phyloP scores from a whole-genome alignment of 2,888 invertebrate species.

The Julus scandinavius region DNA sequence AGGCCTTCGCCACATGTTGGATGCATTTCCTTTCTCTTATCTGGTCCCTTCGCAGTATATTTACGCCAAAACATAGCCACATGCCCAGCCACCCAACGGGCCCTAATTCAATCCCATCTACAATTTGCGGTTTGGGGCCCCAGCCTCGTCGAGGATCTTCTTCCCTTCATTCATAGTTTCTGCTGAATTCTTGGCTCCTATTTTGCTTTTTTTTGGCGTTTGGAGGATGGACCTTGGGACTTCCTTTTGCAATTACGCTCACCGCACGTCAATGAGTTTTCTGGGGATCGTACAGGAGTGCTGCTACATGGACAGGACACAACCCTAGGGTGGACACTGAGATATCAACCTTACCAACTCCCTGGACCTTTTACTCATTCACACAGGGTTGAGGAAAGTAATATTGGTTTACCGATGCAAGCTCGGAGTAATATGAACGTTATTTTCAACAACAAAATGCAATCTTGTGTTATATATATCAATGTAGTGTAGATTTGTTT shows the following conservation, averaged over 20 bases:
- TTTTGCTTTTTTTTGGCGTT: background rate
- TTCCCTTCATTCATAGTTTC: slow-evolving; percentile 19
- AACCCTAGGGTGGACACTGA: background rate
- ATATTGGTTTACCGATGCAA: too few species aligned
- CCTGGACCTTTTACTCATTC: background rate
- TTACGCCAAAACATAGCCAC: background rate
- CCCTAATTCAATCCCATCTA: background rate
- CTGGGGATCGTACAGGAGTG: background rate
- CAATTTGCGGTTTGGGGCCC: slow-evolving; percentile 25
- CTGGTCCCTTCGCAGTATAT: background rate
- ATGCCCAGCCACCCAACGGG: slow-evolving; percentile 30
- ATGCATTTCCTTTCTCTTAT: slow-evolving; percentile 39
- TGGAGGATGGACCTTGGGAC: background rate
- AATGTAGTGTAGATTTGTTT: too few species aligned
- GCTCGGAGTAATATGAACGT: too few species aligned
- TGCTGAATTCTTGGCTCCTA: background rate
- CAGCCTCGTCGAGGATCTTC: slow-evolving; percentile 14
- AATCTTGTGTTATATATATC: too few species aligned
- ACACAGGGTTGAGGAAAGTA: background rate
- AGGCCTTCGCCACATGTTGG: slow-evolving; percentile 29
- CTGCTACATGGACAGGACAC: background rate
- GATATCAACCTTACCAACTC: background rate
- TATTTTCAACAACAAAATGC: too few species aligned
- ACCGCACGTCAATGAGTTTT: background rate
- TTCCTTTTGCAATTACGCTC: slow-evolving; percentile 14